These are phyloP conservation scores for Diabrotica virgifera DNA, from an alignment of 1,140 invertebrate genomes.

Conservation along the genomic window DNA sequence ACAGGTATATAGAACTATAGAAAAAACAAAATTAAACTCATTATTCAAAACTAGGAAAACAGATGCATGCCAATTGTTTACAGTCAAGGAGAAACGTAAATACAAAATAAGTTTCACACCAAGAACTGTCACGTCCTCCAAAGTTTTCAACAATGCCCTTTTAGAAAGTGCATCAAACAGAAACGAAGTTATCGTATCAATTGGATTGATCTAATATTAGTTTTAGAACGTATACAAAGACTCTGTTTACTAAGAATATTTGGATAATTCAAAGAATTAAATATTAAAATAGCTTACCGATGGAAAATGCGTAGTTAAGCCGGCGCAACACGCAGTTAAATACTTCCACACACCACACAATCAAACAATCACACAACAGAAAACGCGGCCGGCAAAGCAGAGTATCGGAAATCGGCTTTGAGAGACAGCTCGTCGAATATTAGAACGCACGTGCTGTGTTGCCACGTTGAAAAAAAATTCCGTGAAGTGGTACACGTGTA, in stretches of 20 bases:
- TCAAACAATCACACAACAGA: not conserved
- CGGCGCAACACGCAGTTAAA: slow-evolving; percentile 34
- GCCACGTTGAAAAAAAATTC: too few relatives aligned
- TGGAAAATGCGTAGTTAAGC: slow-evolving; percentile 35
- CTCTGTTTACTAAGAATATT: not conserved
- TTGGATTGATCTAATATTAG: too few relatives aligned
- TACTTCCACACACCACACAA: not conserved
- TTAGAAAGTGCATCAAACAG: not conserved
- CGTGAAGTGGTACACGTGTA: too few relatives aligned
- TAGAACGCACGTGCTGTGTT: not conserved
- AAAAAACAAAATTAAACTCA: too few relatives aligned
- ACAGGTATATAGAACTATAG: not conserved
- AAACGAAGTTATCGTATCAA: too few relatives aligned
- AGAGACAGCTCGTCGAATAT: not conserved
- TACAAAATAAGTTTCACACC: not conserved
- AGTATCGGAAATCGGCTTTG: not conserved
- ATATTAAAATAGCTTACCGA: slow-evolving; percentile 26
- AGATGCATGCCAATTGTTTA: slow-evolving; percentile 11
- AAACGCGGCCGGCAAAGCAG: not conserved
- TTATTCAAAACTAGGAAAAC: not conserved
- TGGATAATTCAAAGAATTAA: not conserved
- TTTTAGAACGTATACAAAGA: too few relatives aligned
- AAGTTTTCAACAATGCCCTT: not conserved
- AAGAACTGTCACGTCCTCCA: not conserved
- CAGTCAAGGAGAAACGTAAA: slow-evolving; percentile 17